phyloP scores from a whole-genome alignment of 2,888 invertebrate species.

The Notodonta ziczac region DNA sequence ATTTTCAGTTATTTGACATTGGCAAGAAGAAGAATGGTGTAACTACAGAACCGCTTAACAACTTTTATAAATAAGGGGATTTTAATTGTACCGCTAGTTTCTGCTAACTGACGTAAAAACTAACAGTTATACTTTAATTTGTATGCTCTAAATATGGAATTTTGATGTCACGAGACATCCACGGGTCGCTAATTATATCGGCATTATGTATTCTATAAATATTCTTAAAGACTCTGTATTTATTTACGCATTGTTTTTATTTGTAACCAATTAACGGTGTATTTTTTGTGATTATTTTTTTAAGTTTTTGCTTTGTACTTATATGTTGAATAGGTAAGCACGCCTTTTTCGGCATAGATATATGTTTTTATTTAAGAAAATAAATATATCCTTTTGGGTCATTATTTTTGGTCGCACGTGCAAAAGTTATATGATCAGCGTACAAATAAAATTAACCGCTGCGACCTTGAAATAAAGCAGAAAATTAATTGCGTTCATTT shows the following conservation, averaged over 20 bases:
- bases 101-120: background rate
- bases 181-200: background rate
- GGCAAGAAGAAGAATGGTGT: too few relatives aligned
- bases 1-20: too few relatives aligned
- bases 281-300: too few relatives aligned
- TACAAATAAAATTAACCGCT: slow-evolving; percentile 10
- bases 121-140: background rate
- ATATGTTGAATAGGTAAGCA: too few relatives aligned
- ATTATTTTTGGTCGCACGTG: slow-evolving; percentile 18
- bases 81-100: background rate
- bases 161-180: background rate
- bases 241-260: background rate
- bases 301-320: too few relatives aligned
- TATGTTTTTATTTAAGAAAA: too few relatives aligned
- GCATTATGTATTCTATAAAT: background rate
- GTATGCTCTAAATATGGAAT: background rate
- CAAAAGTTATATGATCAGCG: slow-evolving; percentile 7
- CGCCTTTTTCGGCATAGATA: too few relatives aligned
- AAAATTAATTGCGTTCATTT: background rate
- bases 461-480: background rate
- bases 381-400: background rate
- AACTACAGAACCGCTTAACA: too few relatives aligned
- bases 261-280: background rate
- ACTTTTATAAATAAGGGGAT: background rate
- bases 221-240: background rate